Evolutionary conservation across 2,888 invertebrate species (phyloP).

Genomic region (Craniophora ligustri): DNA sequence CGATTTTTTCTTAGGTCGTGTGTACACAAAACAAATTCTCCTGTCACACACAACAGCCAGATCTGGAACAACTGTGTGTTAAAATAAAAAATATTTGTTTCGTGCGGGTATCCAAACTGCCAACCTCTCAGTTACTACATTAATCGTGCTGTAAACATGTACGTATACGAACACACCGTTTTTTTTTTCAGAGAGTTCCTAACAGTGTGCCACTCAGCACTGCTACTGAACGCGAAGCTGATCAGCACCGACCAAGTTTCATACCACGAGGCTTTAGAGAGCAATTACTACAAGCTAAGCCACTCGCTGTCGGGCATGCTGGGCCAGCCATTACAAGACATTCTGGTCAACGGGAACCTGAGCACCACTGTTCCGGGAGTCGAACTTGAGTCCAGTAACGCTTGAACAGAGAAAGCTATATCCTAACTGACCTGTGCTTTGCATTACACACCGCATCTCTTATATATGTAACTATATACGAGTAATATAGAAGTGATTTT

Average conservation of each 20-base stretch:
- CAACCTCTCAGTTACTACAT: no score
- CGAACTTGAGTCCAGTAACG: constrained; percentile 94
- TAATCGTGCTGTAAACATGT: no score
- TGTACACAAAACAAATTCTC: no score
- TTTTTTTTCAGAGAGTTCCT: constrained; percentile 93
- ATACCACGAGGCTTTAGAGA: constrained; percentile 96
- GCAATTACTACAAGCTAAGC: constrained; percentile 96
- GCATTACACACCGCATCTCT: background rate
- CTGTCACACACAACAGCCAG: no score
- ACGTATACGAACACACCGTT: no score
- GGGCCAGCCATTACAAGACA: constrained; percentile 91
- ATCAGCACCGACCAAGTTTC: constrained; percentile 96
- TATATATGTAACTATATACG: no score
- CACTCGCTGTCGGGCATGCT: constrained; percentile 92
- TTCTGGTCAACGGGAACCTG: constrained; percentile 92
- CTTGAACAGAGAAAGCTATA: constrained; percentile 79
- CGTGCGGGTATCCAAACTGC: no score
- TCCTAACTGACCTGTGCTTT: constrained; percentile 14
- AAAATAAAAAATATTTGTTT: no score
- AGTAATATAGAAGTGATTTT: no score
- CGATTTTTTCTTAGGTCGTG: no score
- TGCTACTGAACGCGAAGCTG: constrained; percentile 96
- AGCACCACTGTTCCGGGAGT: constrained; percentile 94
- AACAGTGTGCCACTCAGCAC: constrained; percentile 95
- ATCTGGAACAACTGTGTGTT: no score